Evolutionary conservation across 2,113 vertebrate genomes (phyloP), one percentile per base, ranked within the genome.

Genomic region (Herpetotheres cachinnans): DNA sequence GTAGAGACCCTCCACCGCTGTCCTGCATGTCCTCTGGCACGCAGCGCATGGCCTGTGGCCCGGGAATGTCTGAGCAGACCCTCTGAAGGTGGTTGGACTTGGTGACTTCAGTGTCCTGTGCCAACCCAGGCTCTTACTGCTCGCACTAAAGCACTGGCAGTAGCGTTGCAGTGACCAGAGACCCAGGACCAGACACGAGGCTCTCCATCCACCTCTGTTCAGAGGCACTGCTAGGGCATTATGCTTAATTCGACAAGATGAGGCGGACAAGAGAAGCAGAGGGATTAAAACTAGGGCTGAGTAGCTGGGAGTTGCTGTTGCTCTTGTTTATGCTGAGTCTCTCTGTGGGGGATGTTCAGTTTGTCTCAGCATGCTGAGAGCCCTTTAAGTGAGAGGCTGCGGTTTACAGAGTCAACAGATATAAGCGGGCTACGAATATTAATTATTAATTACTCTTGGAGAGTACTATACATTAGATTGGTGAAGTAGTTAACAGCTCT

Each of bases 401-500:
- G 26, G 74, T 95, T 96, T 95, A 91, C 91, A 76, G 95, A 94
- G 82, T 96, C 96, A 93, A 97, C 91, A 95, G 93, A 94, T 94
- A 90, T 81, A 82, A 95, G 95, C 77, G 82, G 91, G 63, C 91
- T 92, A 47, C 32, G 20, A 91, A 90, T 97, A 96, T 97, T 95
- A 97, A 97, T 96, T 97, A 97, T 97, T 98, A 97, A 97, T 97
- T 95, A 95, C 88, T 71, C 82, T 40, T 91, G 89, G 93, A 96
- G 92, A 95, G 92, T 30, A 85, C 94, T 80, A 90, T 71, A 79
- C 86, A 54, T 92, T 72, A 94, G 95, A 85, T 95, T 89, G 91
- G 86, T 77, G 93, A 90, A 95, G 97, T 82, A 90, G 94, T 97
- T 98, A 97, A 97, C 95, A 97, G 77, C 94, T 70, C 70, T 93